These are phyloP conservation scores for Synanthedon formicaeformis DNA, from an alignment of 2,888 invertebrate species.

Conservation along the genomic window DNA sequence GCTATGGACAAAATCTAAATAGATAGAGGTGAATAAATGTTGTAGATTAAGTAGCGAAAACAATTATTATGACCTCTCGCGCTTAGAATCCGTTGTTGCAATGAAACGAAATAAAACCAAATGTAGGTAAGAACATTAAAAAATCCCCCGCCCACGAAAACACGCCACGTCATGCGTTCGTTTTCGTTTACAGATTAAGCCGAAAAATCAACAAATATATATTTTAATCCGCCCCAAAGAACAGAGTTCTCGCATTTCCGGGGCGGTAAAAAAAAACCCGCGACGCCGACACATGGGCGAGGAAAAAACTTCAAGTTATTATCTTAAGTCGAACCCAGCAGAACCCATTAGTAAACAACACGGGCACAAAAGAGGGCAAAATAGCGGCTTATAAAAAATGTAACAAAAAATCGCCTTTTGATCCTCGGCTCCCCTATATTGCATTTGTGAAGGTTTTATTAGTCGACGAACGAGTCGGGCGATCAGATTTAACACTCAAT, in stretches of 20 bases:
- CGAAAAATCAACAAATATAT: slow-evolving; percentile 61
- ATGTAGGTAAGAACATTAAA: slow-evolving; percentile 37
- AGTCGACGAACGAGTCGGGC: slow-evolving; percentile 49
- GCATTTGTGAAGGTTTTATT: slow-evolving; percentile 62
- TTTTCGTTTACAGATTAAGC: slow-evolving; percentile 51
- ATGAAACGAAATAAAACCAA: slow-evolving; percentile 27
- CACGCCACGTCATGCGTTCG: slow-evolving; percentile 24
- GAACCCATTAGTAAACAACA: slow-evolving; percentile 71
- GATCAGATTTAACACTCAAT: slow-evolving; percentile 24
- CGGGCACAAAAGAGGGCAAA: slow-evolving; percentile 66
- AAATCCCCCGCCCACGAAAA: slow-evolving; percentile 35
- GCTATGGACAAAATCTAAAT: too few relatives aligned
- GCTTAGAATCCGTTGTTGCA: slow-evolving; percentile 10
- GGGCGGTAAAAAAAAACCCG: slow-evolving; percentile 51
- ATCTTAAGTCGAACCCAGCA: slow-evolving; percentile 70
- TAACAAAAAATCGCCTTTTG: slow-evolving; percentile 67
- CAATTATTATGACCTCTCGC: slow-evolving; percentile 29
- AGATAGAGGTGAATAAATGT: too few relatives aligned
- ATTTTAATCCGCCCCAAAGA: slow-evolving; percentile 53
- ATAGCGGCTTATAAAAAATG: slow-evolving; percentile 60
- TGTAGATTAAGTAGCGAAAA: slow-evolving; percentile 41
- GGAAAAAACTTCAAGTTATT: slow-evolving; percentile 67
- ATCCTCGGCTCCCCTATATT: slow-evolving; percentile 58
- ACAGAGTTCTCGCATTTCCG: slow-evolving; percentile 64
- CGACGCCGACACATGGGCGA: slow-evolving; percentile 56